phyloP scores from a whole-genome alignment of 2,888 invertebrate species.

The Synergus japonicus region DNA sequence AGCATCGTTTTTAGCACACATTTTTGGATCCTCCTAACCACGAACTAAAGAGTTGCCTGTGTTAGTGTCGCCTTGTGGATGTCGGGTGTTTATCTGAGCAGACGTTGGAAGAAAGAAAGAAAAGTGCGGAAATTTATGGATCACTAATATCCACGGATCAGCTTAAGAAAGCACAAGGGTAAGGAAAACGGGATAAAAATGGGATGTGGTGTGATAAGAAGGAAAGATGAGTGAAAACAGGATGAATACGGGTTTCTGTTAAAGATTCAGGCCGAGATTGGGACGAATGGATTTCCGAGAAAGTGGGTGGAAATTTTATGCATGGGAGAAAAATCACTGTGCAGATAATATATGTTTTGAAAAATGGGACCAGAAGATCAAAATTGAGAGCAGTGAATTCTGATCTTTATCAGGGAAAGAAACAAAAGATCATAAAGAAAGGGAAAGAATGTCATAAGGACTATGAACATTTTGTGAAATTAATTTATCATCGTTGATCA shows the following conservation, averaged over 20 bases:
- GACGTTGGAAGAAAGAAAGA: background rate
- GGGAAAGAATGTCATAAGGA: too few species aligned
- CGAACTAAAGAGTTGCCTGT: background rate
- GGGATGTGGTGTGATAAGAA: background rate
- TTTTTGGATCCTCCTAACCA: constrained; percentile 13
- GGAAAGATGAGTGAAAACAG: background rate
- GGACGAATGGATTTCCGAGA: too few species aligned
- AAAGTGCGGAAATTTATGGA: constrained; percentile 16
- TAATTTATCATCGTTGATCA: background rate
- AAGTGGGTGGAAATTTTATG: too few species aligned
- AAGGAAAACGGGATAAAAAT: background rate
- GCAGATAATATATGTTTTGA: too few species aligned
- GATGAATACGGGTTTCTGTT: background rate
- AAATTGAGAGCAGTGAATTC: too few species aligned
- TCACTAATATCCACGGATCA: constrained; percentile 22
- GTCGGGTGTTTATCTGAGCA: background rate
- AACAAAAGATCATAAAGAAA: too few species aligned
- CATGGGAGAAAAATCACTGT: too few species aligned
- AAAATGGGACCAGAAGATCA: too few species aligned
- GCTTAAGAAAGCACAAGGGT: constrained; percentile 6
- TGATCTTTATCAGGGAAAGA: too few species aligned
- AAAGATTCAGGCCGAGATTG: too few species aligned
- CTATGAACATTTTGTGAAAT: too few species aligned
- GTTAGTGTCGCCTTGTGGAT: background rate
- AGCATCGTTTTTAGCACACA: constrained; percentile 12